Conservation (phyloP, 1,140 invertebrate species). For the Teleogryllus occipitalis region DNA sequence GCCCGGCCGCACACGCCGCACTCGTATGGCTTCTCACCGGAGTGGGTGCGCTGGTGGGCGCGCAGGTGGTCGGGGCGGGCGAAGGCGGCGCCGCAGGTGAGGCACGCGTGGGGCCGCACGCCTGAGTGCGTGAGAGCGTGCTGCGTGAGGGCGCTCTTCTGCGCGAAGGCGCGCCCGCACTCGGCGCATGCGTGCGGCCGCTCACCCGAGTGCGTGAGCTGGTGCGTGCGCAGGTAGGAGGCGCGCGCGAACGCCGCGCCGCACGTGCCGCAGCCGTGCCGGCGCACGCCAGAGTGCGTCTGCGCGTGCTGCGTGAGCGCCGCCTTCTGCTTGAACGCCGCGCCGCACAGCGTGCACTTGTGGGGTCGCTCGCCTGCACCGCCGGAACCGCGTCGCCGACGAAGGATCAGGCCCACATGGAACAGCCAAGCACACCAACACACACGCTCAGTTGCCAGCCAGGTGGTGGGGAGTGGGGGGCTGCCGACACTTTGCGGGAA, state of each 20-base stretch:
- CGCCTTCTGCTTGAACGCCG: too few species aligned
- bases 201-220: constrained; percentile 13
- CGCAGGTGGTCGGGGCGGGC: constrained; percentile 31
- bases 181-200: constrained; percentile 13
- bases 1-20: constrained; percentile 44
- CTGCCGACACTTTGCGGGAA: too few species aligned
- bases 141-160: not conserved
- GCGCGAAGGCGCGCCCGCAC: constrained; percentile 7
- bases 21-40: constrained; percentile 50
- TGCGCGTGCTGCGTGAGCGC: too few species aligned
- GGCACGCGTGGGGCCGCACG: constrained; percentile 29
- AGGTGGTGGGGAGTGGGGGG: too few species aligned
- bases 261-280: not conserved
- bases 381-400: too few species aligned
- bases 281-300: too few species aligned
- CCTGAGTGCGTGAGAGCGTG: constrained; percentile 18
- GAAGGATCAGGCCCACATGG: too few species aligned
- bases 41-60: constrained; percentile 46
- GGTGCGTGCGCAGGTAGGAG: not conserved
- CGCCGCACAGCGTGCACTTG: too few species aligned
- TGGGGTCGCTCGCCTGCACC: too few species aligned
- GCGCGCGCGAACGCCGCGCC: not conserved
- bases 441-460: too few species aligned
- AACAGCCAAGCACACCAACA: too few species aligned
- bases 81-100: constrained; percentile 34